These are phyloP conservation scores for Helicoverpa assulta DNA, from an alignment of 2,888 invertebrate species.

Conservation along the genomic window DNA sequence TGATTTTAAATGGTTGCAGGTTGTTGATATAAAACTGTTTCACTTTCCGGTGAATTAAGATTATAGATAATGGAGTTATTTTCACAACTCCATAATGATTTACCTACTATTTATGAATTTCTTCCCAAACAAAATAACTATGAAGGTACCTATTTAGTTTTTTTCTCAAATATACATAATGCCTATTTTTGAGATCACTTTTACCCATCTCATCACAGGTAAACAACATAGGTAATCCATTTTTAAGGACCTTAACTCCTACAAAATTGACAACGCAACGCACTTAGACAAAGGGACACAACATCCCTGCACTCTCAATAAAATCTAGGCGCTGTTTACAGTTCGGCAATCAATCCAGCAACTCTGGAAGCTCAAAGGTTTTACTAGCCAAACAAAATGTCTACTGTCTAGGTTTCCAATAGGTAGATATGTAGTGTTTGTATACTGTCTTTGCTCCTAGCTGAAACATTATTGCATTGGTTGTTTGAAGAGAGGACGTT, in stretches of 20 bases:
- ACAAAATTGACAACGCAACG: constrained; percentile 13
- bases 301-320: constrained; percentile 2
- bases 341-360: neutral
- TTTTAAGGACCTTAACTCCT: no score
- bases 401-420: constrained; percentile 1
- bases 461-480: constrained; percentile 27
- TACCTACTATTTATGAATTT: no score
- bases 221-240: no score
- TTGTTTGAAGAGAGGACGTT: constrained; percentile 18
- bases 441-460: constrained; percentile 20
- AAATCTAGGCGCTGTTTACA: neutral
- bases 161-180: no score
- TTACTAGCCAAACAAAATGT: constrained; percentile 11
- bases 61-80: no score
- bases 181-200: no score
- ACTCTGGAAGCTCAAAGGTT: constrained; percentile 18
- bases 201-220: no score
- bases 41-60: no score
- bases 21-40: neutral
- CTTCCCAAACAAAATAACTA: no score
- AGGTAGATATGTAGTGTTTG: constrained; percentile 14
- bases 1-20: constrained; percentile 14
- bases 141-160: no score
- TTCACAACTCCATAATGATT: no score
- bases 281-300: neutral